These are phyloP conservation scores for Hanleya hanleyi DNA, from an alignment of 2,888 invertebrate genomes.

Conservation along the genomic window DNA sequence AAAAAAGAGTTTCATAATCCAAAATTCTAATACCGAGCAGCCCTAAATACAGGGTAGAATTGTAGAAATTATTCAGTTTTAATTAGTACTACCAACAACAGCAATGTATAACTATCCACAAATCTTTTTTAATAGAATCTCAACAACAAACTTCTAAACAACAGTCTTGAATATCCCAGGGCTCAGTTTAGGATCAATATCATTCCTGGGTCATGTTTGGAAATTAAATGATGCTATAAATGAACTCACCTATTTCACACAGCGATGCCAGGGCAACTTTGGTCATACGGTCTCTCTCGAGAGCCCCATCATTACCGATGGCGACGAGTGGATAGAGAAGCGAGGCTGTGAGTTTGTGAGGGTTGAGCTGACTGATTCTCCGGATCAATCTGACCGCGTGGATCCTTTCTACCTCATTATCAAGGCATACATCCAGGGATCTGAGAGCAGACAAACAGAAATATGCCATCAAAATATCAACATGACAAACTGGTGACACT, in stretches of 20 bases:
- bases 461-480: no score
- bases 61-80: no score
- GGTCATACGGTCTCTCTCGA: constrained; percentile 87
- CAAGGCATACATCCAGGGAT: constrained; percentile 90
- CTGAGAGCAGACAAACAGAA: constrained; percentile 74
- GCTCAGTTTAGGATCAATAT: neutral
- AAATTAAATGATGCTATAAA: neutral
- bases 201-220: neutral
- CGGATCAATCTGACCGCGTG: constrained; percentile 92
- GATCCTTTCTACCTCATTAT: constrained; percentile 86
- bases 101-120: neutral
- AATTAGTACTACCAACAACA: neutral
- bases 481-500: no score
- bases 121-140: no score
- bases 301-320: constrained; percentile 85
- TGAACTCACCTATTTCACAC: constrained; percentile 85
- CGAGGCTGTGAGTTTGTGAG: constrained; percentile 82
- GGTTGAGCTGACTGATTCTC: constrained; percentile 80
- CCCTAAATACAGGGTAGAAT: no score
- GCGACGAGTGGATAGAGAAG: constrained; percentile 88
- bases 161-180: no score
- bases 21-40: no score
- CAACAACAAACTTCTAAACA: no score
- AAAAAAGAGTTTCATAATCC: no score
- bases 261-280: constrained; percentile 90